These are phyloP conservation scores for Oncopodura yosiiana DNA, from an alignment of 1,140 invertebrate genomes.

Conservation along the genomic window DNA sequence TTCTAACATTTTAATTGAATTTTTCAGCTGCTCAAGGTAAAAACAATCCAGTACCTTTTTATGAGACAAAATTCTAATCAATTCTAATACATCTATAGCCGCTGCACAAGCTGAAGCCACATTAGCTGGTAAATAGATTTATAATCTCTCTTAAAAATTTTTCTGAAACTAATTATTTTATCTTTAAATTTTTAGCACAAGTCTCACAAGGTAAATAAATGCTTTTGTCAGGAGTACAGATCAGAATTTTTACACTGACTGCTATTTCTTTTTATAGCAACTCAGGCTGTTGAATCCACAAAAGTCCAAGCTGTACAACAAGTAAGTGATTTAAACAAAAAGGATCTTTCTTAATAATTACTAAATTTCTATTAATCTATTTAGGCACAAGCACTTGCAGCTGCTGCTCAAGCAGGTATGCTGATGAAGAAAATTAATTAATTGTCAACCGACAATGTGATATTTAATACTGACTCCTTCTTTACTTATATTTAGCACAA, in stretches of 20 bases:
- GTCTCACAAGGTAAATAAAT: conserved; percentile 17
- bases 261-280: conserved; percentile 13
- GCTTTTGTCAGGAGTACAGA: background rate
- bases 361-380: too few species aligned
- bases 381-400: conserved; percentile 35
- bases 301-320: conserved; percentile 34
- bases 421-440: background rate
- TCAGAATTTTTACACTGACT: background rate
- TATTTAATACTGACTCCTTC: background rate
- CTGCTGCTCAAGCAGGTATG: conserved; percentile 30
- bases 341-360: background rate
- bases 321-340: background rate
- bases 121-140: too few species aligned
- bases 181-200: too few species aligned
- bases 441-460: background rate
- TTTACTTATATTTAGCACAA: too few species aligned
- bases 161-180: too few species aligned
- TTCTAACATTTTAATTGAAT: too few species aligned
- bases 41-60: background rate
- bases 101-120: conserved; percentile 26
- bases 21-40: too few species aligned
- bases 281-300: conserved; percentile 36
- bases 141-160: too few species aligned
- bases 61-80: background rate
- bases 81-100: conserved; percentile 11